These are phyloP conservation scores for Amblyopsis hoosieri DNA, from an alignment of 2,797 vertebrate genomes.

Conservation along the genomic window DNA sequence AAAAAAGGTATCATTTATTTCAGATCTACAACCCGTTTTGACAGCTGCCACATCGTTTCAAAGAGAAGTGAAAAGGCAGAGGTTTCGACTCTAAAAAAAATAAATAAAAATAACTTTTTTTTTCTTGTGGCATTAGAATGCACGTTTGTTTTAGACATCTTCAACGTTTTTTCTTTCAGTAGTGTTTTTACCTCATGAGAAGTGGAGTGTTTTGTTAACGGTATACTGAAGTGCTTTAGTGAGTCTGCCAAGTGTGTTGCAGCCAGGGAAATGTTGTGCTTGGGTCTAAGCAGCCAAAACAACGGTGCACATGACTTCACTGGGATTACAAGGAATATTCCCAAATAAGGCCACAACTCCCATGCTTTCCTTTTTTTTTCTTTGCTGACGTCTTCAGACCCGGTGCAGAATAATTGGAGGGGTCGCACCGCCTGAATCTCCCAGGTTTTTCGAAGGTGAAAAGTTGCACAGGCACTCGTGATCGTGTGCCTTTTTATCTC, in stretches of 20 bases:
- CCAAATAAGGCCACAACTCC: constrained; percentile 73
- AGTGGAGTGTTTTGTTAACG: constrained; percentile 49
- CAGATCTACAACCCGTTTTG: constrained; percentile 19
- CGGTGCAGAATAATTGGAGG: constrained; percentile 55
- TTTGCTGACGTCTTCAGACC: constrained; percentile 51
- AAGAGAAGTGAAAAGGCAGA: constrained; percentile 14
- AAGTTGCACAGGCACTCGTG: constrained; percentile 66
- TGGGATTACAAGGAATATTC: constrained; percentile 60
- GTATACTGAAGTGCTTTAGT: constrained; percentile 39
- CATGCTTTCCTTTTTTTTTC: constrained; percentile 31
- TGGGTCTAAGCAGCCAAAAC: constrained; percentile 54
- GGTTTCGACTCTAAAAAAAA: constrained; percentile 2
- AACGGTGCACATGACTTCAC: constrained; percentile 60
- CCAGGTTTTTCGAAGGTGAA: constrained; percentile 68
- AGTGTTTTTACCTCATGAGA: constrained; percentile 38
- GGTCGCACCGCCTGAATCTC: constrained; percentile 64
- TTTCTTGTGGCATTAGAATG: not conserved
- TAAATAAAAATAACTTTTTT: not conserved
- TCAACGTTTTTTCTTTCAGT: constrained; percentile 37
- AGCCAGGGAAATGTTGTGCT: constrained; percentile 56
- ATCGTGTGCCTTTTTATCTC: constrained; percentile 72
- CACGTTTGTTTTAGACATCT: constrained; percentile 25
- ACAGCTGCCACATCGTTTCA: constrained; percentile 11
- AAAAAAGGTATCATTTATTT: constrained; percentile 19
- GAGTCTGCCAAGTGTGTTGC: constrained; percentile 47